Evolutionary conservation across 2,888 invertebrate genomes (phyloP).

Genomic region (Silvanus unidentatus): DNA sequence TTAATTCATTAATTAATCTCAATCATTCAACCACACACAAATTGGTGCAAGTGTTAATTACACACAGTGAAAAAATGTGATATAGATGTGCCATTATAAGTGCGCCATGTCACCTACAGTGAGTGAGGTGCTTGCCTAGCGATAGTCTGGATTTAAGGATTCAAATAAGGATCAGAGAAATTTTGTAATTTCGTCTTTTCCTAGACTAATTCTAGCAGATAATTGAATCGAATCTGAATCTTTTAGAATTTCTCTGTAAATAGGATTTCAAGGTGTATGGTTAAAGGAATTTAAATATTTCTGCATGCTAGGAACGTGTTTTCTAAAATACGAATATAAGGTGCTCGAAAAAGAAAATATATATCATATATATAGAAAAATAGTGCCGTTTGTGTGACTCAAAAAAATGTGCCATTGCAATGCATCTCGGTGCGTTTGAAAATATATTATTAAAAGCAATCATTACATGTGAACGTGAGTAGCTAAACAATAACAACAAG

Average conservation of each 20-base stretch:
- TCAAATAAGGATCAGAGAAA: conserved; percentile 1
- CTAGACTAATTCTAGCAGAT: background rate
- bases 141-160: conserved; percentile 22
- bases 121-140: conserved; percentile 44
- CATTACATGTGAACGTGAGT: conserved; percentile 71
- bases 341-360: conserved; percentile 38
- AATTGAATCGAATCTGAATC: background rate
- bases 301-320: conserved; percentile 38
- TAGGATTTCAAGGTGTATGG: conserved; percentile 13
- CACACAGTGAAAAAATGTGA: conserved; percentile 43
- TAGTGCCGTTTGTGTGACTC: conserved; percentile 44
- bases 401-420: conserved; percentile 49
- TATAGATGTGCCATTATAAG: conserved; percentile 43
- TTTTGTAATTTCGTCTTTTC: background rate
- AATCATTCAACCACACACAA: conserved; percentile 34
- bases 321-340: conserved; percentile 40
- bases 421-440: conserved; percentile 45
- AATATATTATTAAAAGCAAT: conserved; percentile 47
- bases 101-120: conserved; percentile 49
- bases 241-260: conserved; percentile 12
- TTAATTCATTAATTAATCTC: background rate
- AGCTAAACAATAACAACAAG: conserved; percentile 47
- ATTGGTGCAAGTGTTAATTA: conserved; percentile 45
- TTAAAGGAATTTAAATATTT: conserved; percentile 17
- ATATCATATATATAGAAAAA: conserved; percentile 32